phyloP scores from a whole-genome alignment of 2,797 vertebrate species.

The Danio kyathit region DNA sequence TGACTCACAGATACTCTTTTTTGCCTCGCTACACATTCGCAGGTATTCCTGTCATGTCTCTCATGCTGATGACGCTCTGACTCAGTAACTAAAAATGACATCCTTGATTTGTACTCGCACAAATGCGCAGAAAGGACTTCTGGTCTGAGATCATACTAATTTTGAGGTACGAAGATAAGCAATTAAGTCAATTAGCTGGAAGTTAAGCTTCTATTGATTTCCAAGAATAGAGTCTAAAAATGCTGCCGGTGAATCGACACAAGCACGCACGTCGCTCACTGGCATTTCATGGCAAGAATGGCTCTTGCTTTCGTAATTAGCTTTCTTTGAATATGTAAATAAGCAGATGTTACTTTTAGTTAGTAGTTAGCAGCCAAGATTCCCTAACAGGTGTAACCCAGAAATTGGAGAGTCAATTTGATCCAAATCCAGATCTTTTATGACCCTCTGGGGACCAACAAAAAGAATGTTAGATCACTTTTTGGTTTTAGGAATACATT shows the following conservation, averaged over 20 bases:
- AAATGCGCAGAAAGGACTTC: slow-evolving; percentile 42
- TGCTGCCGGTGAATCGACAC: slow-evolving; percentile 25
- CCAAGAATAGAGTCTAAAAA: slow-evolving; percentile 38
- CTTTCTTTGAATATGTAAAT: slow-evolving; percentile 46
- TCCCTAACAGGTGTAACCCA: slow-evolving; percentile 18
- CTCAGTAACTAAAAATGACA: slow-evolving; percentile 43
- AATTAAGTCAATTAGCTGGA: slow-evolving; percentile 48
- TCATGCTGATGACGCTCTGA: slow-evolving; percentile 38
- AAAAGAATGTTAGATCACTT: background rate
- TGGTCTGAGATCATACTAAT: slow-evolving; percentile 37
- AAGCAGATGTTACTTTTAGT: slow-evolving; percentile 40
- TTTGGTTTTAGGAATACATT: background rate
- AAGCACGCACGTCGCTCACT: background rate
- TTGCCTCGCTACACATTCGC: slow-evolving; percentile 28
- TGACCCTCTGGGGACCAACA: background rate
- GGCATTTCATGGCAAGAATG: slow-evolving; percentile 13
- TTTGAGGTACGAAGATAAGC: slow-evolving; percentile 38
- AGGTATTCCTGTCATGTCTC: slow-evolving; percentile 39
- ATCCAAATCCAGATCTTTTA: background rate
- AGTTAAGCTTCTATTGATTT: slow-evolving; percentile 37
- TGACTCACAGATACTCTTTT: slow-evolving; percentile 24
- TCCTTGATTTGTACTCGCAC: slow-evolving; percentile 30
- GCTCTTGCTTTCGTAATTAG: slow-evolving; percentile 30
- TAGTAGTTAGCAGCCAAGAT: slow-evolving; percentile 30
- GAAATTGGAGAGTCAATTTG: slow-evolving; percentile 11